Evolutionary conservation across 2,113 vertebrate species (phyloP), one percentile per base, ranked within the genome.

Genomic region (Monarcha castaneiventris): DNA sequence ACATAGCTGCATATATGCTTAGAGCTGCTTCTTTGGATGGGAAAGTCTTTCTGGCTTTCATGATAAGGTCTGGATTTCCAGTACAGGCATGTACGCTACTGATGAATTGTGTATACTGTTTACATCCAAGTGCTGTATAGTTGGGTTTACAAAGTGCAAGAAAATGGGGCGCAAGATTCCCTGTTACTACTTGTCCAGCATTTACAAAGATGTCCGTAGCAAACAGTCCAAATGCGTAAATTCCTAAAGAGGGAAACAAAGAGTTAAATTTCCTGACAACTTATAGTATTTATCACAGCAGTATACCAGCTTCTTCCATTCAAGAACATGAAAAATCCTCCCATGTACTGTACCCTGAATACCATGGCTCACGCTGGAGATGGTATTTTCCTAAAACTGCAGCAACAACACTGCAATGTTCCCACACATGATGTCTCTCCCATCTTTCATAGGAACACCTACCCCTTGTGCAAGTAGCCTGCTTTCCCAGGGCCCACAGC

Each of bases 21-120:
- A 99, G 99, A 3, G 99, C 99, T 2, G 99, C 99, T 97, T 99
- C 99, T 98, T 99, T 99, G 96, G 99, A 99, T n/a, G 99, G 99
- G 90, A 99, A 99, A 66, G 99, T 99, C 95, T 99, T 99, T 93
- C 99, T 98, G 54, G 99, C 99, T 68, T 98, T 98, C 90, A 98
- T 97, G 93, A 99, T 98, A 95, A 99, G 99, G 23, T 99, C 99
- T 87, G 98, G 98, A 94, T 99, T 99, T 80, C 99, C 99, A 1
- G 99, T 99, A 96, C 99, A 99, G 41, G 99, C 99, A 88, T 99
- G 98, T 91, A 98, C 98, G 61, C 99, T 98, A 96, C 98, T 99
- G 98, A 99, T 99, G 97, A 99, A 99, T 7, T 99, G 99, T 43
- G 99, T 98, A 4, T 98, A 98, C 94, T 99, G 99, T 95, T 99